These are phyloP conservation scores for Cataglyphis rosenhaueri DNA, from an alignment of 2,888 invertebrate genomes.

Conservation along the genomic window DNA sequence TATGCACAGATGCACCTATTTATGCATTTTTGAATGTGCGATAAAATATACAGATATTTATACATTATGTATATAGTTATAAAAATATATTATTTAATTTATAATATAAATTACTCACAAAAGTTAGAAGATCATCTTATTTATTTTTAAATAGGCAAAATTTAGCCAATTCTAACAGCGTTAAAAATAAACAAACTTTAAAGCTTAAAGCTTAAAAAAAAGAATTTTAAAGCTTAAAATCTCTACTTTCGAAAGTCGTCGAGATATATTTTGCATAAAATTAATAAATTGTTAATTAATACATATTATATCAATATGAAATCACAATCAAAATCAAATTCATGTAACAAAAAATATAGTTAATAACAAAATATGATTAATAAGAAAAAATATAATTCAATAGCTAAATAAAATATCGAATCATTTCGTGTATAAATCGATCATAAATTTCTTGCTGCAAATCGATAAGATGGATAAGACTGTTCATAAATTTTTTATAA, in stretches of 20 bases:
- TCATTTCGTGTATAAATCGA: background rate
- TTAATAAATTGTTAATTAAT: background rate
- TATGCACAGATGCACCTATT: background rate
- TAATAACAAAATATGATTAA: background rate
- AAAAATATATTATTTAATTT: background rate
- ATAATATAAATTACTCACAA: background rate
- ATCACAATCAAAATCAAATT: background rate
- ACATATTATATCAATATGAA: background rate
- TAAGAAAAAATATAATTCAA: background rate
- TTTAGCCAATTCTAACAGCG: too few relatives aligned
- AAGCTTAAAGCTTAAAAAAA: too few relatives aligned
- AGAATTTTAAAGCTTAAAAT: too few relatives aligned
- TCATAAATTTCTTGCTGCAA: constrained; percentile 1
- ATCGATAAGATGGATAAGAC: background rate
- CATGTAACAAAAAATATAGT: background rate
- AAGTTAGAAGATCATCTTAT: too few relatives aligned
- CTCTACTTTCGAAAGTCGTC: too few relatives aligned
- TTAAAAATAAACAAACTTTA: too few relatives aligned
- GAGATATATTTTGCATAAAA: too few relatives aligned
- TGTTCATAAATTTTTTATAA: constrained; percentile 13
- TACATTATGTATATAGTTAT: background rate
- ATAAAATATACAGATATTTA: background rate
- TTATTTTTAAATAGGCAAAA: too few relatives aligned
- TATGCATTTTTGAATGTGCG: background rate
- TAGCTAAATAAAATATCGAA: background rate